Evolutionary conservation across 37 sponge, comb jelly and placozoan genomes (phyloP).

Genomic region (Diacarnus erythraeanus): DNA sequence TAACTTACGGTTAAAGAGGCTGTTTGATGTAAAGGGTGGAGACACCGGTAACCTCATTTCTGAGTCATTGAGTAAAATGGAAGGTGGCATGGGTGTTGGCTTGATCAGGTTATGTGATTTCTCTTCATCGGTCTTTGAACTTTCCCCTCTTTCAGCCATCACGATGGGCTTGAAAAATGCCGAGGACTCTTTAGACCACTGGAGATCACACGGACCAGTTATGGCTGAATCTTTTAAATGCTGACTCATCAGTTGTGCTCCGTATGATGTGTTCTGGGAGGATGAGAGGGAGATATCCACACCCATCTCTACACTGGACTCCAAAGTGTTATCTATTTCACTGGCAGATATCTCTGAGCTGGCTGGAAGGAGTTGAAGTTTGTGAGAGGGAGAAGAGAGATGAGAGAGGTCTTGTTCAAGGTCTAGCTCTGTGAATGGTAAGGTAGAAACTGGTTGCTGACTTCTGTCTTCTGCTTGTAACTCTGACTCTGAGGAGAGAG

Average conservation of each 20-base stretch:
- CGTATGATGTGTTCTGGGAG: constrained; percentile 10
- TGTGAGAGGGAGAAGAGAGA: background rate
- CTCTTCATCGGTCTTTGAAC: constrained; percentile 32
- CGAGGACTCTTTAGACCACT: background rate
- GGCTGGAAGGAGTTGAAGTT: constrained; percentile 2
- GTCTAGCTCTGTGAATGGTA: constrained; percentile 18
- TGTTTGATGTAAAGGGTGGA: background rate
- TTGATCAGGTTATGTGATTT: constrained; percentile 22
- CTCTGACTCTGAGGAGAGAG: background rate
- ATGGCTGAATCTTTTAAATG: constrained; percentile 13
- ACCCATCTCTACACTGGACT: constrained; percentile 15
- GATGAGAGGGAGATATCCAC: constrained; percentile 15
- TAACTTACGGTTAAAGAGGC: no score
- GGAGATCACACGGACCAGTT: background rate
- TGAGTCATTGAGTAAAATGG: constrained; percentile 23
- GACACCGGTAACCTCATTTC: constrained; percentile 17
- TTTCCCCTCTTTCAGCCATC: background rate
- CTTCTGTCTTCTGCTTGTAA: constrained; percentile 27
- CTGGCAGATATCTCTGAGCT: constrained; percentile 9
- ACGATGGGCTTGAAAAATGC: constrained; percentile 37
- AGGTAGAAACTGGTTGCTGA: background rate
- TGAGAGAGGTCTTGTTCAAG: background rate
- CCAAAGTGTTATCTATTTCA: constrained; percentile 22
- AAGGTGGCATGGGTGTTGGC: constrained; percentile 44
- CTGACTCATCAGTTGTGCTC: constrained; percentile 15